Conservation (phyloP, 2,113 vertebrate genomes). For the Glaucidium brasilianum region DNA sequence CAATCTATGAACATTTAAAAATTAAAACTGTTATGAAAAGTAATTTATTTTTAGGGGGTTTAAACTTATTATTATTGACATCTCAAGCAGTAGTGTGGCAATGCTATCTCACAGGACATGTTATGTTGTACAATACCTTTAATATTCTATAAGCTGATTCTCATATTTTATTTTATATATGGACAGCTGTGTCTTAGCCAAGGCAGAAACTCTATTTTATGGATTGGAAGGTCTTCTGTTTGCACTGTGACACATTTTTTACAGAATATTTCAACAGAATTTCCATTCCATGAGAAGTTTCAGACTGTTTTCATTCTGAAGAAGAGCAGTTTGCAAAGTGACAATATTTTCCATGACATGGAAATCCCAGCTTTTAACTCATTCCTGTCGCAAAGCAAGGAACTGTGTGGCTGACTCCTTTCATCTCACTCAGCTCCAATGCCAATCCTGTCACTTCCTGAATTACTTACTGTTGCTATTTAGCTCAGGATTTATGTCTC, state of each 20-base stretch:
- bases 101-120: not conserved
- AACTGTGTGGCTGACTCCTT: not conserved
- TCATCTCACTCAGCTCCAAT: not conserved
- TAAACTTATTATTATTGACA: not conserved
- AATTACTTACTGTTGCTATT: not conserved
- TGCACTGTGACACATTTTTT: conserved; percentile 22
- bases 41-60: not conserved
- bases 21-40: not conserved
- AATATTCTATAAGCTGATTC: not conserved
- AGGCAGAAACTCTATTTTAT: not conserved
- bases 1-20: not conserved
- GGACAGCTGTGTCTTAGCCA: not conserved
- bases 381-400: not conserved
- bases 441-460: not conserved
- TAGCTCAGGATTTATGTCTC: not conserved
- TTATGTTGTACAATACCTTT: not conserved
- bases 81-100: not conserved
- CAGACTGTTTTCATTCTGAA: conserved; percentile 8
- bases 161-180: not conserved
- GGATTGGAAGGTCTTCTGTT: not conserved
- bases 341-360: conserved; percentile 26
- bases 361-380: conserved; percentile 36
- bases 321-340: not conserved
- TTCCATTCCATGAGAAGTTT: conserved; percentile 35
- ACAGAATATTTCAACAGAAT: conserved; percentile 40